Conservation (phyloP, 2,888 invertebrate species). For the Drosophila austrosaltans region DNA sequence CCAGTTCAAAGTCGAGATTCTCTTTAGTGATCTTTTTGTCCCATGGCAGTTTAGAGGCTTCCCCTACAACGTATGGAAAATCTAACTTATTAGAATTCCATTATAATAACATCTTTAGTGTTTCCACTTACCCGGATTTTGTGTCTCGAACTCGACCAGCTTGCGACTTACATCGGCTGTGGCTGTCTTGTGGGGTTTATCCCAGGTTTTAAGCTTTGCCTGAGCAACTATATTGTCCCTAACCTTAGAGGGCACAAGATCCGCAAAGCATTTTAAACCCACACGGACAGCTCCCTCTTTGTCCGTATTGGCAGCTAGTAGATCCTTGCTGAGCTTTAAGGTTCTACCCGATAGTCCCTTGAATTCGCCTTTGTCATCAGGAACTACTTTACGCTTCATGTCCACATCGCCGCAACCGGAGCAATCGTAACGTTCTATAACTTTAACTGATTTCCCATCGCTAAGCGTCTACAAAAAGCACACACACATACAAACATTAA, state of each 20-base stretch:
- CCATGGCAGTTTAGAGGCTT: constrained; percentile 85
- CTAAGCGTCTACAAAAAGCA: constrained; percentile 88
- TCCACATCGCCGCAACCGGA: constrained; percentile 99
- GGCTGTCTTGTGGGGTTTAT: constrained; percentile 90
- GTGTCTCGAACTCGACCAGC: constrained; percentile 89
- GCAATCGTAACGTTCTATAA: constrained; percentile 97
- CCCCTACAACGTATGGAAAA: constrained; percentile 64
- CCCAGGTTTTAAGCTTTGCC: constrained; percentile 93
- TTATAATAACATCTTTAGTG: background rate
- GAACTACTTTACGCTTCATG: constrained; percentile 90
- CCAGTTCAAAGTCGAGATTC: constrained; percentile 93
- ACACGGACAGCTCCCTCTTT: constrained; percentile 92
- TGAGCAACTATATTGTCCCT: constrained; percentile 92
- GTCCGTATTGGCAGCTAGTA: constrained; percentile 87
- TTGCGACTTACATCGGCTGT: constrained; percentile 91
- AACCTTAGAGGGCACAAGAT: constrained; percentile 93
- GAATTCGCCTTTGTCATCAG: constrained; percentile 88
- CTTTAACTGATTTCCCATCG: constrained; percentile 92
- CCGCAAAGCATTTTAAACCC: constrained; percentile 93
- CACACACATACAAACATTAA: constrained; percentile 10
- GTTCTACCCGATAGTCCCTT: constrained; percentile 94
- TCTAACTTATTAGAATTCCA: background rate
- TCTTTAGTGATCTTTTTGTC: constrained; percentile 93
- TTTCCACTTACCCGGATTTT: constrained; percentile 84
- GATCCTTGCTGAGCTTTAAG: constrained; percentile 86